phyloP scores from a whole-genome alignment of 2,113 vertebrate species.

The Peromyscus californicus region DNA sequence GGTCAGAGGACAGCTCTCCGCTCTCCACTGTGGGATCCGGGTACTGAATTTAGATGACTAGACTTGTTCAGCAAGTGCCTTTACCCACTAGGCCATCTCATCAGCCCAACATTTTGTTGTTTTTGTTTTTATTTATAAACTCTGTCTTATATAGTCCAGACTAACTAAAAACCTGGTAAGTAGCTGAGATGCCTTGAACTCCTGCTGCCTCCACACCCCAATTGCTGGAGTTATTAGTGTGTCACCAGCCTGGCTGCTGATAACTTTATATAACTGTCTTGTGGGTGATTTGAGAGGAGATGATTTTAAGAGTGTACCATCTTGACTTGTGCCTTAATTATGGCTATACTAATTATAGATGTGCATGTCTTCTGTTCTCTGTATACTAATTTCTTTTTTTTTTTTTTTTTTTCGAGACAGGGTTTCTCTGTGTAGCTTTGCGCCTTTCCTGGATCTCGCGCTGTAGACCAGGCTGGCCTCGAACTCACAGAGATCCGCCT shows the following conservation, averaged over 20 bases:
- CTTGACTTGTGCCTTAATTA: not conserved
- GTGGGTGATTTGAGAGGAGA: not conserved
- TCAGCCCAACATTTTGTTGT: not conserved
- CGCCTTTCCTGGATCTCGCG: too few relatives aligned
- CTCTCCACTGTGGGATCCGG: not conserved
- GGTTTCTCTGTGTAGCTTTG: too few relatives aligned
- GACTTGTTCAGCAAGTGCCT: not conserved
- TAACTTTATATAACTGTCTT: not conserved
- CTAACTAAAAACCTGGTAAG: not conserved
- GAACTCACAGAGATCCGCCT: too few relatives aligned
- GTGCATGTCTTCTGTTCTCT: not conserved
- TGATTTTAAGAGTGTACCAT: not conserved
- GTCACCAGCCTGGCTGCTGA: not conserved
- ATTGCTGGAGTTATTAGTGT: not conserved
- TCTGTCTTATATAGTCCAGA: not conserved
- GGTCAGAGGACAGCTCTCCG: not conserved
- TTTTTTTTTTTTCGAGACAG: too few relatives aligned
- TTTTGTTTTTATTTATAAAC: not conserved
- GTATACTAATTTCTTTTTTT: conserved; percentile 22
- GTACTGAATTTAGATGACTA: not conserved
- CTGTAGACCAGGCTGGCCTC: too few relatives aligned
- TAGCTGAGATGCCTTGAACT: not conserved
- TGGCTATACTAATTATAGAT: not conserved
- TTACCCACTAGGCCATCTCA: not conserved
- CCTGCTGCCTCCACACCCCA: not conserved